Evolutionary conservation across 2,113 vertebrate genomes (phyloP).

Genomic region (Cacatua alba): DNA sequence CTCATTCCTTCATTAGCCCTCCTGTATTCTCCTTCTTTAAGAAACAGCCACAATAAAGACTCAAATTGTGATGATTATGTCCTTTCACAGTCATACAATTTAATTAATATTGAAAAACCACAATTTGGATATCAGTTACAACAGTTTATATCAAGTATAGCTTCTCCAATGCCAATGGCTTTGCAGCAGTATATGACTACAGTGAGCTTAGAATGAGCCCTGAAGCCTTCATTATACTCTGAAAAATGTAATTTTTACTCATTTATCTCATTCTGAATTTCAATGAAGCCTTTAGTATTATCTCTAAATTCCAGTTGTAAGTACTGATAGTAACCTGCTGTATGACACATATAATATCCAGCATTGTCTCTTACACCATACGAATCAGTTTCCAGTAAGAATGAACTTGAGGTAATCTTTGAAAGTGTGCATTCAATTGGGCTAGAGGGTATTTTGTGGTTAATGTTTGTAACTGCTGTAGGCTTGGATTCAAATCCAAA

Average conservation of each 20-base stretch:
- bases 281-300: neutral
- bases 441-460: neutral
- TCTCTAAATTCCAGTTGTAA: conserved; percentile 29
- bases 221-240: neutral
- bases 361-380: neutral
- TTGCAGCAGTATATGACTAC: neutral
- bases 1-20: neutral
- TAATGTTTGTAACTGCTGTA: neutral
- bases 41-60: neutral
- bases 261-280: conserved; percentile 43
- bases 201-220: neutral
- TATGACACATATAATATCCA: neutral
- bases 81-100: neutral
- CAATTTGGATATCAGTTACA: neutral
- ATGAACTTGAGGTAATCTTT: neutral
- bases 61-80: neutral
- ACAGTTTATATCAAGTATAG: neutral
- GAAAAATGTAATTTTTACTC: conserved; percentile 1
- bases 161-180: neutral
- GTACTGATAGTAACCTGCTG: neutral
- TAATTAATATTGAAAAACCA: conserved; percentile 10
- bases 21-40: neutral
- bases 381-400: neutral
- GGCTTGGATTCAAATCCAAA: neutral
- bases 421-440: neutral